Percentiles rank a stretch among this genome's conserved stretches.
phyloP scores from a whole-genome alignment of 2,797 vertebrate species.

The Schizopygopsis malacanthus region DNA sequence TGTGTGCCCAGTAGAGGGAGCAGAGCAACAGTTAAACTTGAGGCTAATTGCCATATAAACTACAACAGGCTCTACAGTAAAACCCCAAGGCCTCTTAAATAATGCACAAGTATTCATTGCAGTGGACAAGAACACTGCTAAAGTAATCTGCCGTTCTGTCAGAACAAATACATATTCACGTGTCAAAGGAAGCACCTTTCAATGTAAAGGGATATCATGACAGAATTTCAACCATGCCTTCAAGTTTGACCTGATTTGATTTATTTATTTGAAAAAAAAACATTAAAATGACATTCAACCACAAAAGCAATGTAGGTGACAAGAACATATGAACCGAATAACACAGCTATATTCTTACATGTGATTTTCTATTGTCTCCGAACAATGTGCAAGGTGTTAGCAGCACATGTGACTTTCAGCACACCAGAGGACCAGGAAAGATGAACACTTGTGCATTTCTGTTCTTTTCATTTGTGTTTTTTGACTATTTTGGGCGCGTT shows the following conservation, averaged over 20 bases:
- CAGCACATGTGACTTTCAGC: background rate
- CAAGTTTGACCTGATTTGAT: background rate
- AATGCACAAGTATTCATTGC: slow-evolving; percentile 43
- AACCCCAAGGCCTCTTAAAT: slow-evolving; percentile 49
- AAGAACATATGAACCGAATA: background rate
- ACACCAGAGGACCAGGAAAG: background rate
- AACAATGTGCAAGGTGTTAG: slow-evolving; percentile 12
- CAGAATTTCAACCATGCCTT: background rate
- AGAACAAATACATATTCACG: background rate
- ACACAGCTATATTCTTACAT: background rate
- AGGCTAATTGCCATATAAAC: slow-evolving; percentile 49
- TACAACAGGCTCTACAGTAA: slow-evolving; percentile 44
- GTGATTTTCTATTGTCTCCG: background rate
- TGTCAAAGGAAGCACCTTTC: background rate
- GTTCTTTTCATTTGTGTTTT: background rate
- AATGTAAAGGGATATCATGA: background rate
- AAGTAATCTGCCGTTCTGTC: slow-evolving; percentile 23
- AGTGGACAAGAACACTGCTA: slow-evolving; percentile 42
- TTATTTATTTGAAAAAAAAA: background rate
- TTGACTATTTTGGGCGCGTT: background rate
- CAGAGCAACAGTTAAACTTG: slow-evolving; percentile 43
- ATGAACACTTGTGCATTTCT: background rate
- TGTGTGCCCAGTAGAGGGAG: slow-evolving; percentile 60
- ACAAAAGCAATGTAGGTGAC: background rate
- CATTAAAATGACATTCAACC: background rate